Percentiles rank a stretch among this genome's conserved stretches.
These are phyloP conservation scores for Zosterops lateralis DNA, from an alignment of 2,113 vertebrate genomes.

Conservation along the genomic window DNA sequence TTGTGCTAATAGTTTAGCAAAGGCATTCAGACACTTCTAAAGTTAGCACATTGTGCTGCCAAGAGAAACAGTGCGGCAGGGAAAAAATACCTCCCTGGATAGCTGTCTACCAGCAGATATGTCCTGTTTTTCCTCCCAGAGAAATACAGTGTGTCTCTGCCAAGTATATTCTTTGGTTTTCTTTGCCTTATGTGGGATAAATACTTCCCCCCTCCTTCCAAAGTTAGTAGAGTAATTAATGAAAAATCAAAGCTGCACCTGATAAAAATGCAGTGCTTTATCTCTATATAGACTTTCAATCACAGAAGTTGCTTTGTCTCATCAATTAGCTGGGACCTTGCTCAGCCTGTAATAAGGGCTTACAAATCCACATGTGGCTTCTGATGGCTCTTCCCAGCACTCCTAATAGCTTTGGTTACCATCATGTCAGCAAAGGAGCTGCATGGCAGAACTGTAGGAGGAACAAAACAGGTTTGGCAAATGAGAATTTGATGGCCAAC, in stretches of 20 bases:
- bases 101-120: slow-evolving; percentile 57
- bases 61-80: slow-evolving; percentile 62
- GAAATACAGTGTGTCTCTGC: slow-evolving; percentile 13
- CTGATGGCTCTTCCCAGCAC: neutral
- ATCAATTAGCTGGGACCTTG: slow-evolving; percentile 6
- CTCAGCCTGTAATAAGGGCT: neutral
- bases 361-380: neutral
- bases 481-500: neutral
- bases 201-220: neutral
- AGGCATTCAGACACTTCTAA: slow-evolving; percentile 65
- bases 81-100: slow-evolving; percentile 54
- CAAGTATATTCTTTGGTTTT: neutral
- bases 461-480: neutral
- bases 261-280: neutral
- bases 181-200: slow-evolving; percentile 44
- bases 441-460: neutral
- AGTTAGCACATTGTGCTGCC: slow-evolving; percentile 56
- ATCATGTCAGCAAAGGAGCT: neutral
- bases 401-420: neutral
- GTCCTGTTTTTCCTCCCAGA: slow-evolving; percentile 58
- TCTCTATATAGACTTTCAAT: slow-evolving; percentile 26
- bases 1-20: slow-evolving; percentile 51
- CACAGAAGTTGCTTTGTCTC: slow-evolving; percentile 21
- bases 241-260: slow-evolving; percentile 16
- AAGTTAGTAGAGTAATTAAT: neutral